These are phyloP conservation scores for Cepaea hortensis DNA, from an alignment of 2,888 invertebrate species.

Conservation along the genomic window DNA sequence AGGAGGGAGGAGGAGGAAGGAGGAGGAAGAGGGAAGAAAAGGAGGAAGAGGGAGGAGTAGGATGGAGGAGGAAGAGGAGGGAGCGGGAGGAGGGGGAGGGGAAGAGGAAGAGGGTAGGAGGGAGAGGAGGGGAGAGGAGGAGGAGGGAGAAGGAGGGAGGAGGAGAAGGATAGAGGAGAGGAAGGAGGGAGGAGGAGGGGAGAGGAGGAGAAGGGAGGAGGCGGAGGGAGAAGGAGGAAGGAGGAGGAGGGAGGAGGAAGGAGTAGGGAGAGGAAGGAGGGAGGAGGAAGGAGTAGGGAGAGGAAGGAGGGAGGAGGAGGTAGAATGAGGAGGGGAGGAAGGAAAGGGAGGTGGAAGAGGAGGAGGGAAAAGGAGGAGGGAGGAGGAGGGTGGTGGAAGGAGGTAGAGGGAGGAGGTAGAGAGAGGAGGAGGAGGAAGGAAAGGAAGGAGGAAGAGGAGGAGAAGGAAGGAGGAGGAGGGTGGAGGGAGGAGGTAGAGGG, in stretches of 20 bases:
- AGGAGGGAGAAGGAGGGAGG: neutral
- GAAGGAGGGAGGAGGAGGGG: neutral
- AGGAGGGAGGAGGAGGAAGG: neutral
- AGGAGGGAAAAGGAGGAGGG: neutral
- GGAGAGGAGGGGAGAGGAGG: neutral
- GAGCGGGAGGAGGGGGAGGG: too few species aligned
- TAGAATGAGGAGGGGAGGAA: too few species aligned
- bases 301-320: too few species aligned
- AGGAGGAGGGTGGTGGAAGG: too few species aligned
- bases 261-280: too few species aligned
- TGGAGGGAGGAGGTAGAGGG: too few species aligned
- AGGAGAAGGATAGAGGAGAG: too few species aligned
- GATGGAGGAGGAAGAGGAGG: too few species aligned
- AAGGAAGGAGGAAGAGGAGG: neutral
- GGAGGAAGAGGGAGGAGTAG: neutral
- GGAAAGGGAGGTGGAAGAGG: neutral
- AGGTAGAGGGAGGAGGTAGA: neutral
- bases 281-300: too few species aligned
- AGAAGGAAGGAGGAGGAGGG: too few species aligned
- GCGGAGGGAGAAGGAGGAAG: neutral
- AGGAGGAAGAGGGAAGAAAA: neutral
- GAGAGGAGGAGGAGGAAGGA: too few species aligned
- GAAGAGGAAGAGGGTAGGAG: too few species aligned
- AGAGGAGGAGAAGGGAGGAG: neutral
- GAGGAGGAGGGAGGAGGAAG: neutral